phyloP scores from a whole-genome alignment of 2,113 vertebrate genomes.

The Centropristis striata region DNA sequence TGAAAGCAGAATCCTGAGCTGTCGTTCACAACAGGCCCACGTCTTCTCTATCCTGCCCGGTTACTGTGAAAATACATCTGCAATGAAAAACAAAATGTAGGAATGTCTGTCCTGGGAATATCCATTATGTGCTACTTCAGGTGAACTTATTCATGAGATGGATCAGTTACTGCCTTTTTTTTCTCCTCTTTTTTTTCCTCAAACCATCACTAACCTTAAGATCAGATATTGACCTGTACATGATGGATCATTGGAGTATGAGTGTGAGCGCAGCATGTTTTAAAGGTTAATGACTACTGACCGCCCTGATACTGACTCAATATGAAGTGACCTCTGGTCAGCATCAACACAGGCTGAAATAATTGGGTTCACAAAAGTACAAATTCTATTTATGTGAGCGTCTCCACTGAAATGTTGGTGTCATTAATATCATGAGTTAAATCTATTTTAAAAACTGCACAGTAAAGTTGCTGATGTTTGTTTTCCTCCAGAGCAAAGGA shows the following conservation, averaged over 20 bases:
- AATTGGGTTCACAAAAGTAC: constrained; percentile 3
- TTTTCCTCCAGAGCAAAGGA: not conserved
- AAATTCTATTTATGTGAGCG: not conserved
- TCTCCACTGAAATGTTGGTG: not conserved
- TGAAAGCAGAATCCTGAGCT: constrained; percentile 74
- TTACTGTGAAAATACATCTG: not conserved
- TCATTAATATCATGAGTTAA: not conserved
- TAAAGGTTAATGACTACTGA: constrained; percentile 57
- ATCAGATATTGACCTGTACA: constrained; percentile 51
- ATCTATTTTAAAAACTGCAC: not conserved
- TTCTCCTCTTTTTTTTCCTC: too few relatives aligned
- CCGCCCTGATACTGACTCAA: constrained; percentile 26
- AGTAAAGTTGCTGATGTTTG: not conserved
- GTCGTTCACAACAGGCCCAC: constrained; percentile 69
- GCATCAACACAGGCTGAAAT: not conserved
- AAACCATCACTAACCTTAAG: constrained; percentile 7
- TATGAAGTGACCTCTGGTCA: constrained; percentile 19
- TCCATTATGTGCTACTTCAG: not conserved
- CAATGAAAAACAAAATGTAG: not conserved
- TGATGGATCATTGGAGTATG: constrained; percentile 45
- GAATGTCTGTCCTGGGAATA: not conserved
- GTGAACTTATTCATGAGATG: not conserved
- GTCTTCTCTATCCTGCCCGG: constrained; percentile 18
- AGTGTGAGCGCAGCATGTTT: constrained; percentile 1
- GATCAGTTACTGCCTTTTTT: not conserved